Evolutionary conservation across 2,113 vertebrate genomes (phyloP).

Genomic region (Loxodonta africana): DNA sequence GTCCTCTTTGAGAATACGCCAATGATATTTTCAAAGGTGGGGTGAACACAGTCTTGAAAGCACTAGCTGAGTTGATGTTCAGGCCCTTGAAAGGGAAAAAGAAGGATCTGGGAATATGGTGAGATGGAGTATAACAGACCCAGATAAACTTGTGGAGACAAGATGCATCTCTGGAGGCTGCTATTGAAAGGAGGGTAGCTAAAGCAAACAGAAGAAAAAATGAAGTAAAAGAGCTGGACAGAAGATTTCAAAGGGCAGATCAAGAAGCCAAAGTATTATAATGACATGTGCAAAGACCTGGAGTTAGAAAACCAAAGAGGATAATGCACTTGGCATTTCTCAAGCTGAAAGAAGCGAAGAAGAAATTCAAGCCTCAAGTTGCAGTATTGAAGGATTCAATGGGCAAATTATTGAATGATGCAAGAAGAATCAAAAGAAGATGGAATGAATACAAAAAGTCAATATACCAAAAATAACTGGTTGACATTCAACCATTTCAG

Average conservation of each 20-base stretch:
- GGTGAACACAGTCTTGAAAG: conserved; percentile 16
- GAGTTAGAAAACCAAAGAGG: neutral
- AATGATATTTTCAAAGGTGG: conserved; percentile 20
- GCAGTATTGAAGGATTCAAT: no score
- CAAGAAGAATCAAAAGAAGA: no score
- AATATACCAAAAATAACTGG: no score
- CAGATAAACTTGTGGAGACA: neutral
- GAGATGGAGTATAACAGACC: conserved; percentile 48
- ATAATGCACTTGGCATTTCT: neutral
- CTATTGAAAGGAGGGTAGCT: neutral
- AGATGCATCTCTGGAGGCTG: neutral
- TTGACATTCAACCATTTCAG: no score
- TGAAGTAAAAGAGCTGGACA: neutral
- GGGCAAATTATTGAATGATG: no score
- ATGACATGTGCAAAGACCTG: neutral
- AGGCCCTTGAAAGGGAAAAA: neutral
- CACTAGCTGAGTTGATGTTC: conserved; percentile 15
- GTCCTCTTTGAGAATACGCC: conserved; percentile 2
- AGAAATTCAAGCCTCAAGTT: neutral
- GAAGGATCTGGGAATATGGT: neutral
- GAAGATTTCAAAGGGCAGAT: neutral
- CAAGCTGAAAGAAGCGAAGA: neutral
- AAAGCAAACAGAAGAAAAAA: neutral
- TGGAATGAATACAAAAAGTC: no score
- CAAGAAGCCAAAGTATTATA: neutral